Conservation (phyloP, 2,888 invertebrate species). For the Sinohyriopsis cumingii region DNA sequence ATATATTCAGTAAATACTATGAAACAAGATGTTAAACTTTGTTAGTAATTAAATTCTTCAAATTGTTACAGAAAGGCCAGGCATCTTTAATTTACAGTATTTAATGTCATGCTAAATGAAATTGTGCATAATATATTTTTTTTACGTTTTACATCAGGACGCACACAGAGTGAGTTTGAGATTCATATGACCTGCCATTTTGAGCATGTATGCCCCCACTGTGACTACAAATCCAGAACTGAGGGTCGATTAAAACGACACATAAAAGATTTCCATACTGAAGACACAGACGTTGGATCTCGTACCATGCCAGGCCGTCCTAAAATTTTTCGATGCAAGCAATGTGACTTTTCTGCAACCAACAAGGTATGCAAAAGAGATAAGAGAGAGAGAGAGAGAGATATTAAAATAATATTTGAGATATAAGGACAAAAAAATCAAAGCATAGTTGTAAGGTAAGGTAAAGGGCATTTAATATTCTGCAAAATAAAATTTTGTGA, state of each 20-base stretch:
- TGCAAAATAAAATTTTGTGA: no score
- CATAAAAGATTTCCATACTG: constrained; percentile 75
- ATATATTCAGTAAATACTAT: no score
- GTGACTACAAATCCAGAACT: constrained; percentile 75
- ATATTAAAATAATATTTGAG: not conserved
- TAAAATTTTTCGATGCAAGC: constrained; percentile 93
- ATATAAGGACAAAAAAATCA: not conserved
- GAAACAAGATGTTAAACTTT: no score
- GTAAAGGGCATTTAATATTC: no score
- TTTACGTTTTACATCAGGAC: constrained; percentile 52
- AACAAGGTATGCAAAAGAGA: constrained; percentile 78
- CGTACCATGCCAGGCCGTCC: constrained; percentile 68
- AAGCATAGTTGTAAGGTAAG: no score
- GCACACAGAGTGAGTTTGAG: constrained; percentile 72
- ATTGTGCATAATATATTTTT: no score
- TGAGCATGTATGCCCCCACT: constrained; percentile 75
- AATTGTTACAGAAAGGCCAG: no score
- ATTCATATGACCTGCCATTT: constrained; percentile 76
- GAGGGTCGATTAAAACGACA: constrained; percentile 75
- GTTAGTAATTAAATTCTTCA: no score
- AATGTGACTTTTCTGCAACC: constrained; percentile 87
- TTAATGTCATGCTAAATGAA: no score
- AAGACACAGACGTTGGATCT: constrained; percentile 65
- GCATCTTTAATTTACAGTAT: no score
- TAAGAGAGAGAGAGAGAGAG: not conserved